Evolutionary conservation across 1,140 invertebrate genomes (phyloP).

Genomic region (Pseudomyrmex sp.): DNA sequence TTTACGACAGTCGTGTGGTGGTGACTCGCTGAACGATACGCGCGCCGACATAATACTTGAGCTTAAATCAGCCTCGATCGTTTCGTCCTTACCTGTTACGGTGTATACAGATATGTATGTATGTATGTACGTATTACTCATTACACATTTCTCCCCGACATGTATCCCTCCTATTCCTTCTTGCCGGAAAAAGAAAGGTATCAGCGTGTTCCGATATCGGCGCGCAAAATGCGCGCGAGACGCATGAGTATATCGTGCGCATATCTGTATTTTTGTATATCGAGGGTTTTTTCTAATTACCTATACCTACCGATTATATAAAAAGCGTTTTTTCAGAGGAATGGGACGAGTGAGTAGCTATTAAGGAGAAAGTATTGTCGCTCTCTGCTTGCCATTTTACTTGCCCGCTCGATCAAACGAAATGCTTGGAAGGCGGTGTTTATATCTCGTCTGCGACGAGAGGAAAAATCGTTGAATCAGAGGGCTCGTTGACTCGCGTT

Average conservation of each 20-base stretch:
- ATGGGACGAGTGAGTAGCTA: slow-evolving; percentile 77
- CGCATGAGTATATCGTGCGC: slow-evolving; percentile 44
- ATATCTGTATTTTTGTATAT: slow-evolving; percentile 84
- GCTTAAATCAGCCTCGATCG: slow-evolving; percentile 64
- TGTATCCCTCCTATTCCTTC: slow-evolving; percentile 51
- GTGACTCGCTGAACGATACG: slow-evolving; percentile 33
- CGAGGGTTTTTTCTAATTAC: slow-evolving; percentile 82
- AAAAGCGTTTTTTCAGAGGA: slow-evolving; percentile 70
- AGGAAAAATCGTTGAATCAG: slow-evolving; percentile 52
- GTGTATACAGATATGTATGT: slow-evolving; percentile 47
- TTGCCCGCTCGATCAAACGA: slow-evolving; percentile 71
- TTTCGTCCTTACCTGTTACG: slow-evolving; percentile 65
- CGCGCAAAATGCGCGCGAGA: slow-evolving; percentile 4
- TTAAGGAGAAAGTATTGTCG: slow-evolving; percentile 74
- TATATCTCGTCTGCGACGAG: slow-evolving; percentile 39
- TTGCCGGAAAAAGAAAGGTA: slow-evolving; percentile 25
- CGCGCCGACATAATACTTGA: slow-evolving; percentile 56
- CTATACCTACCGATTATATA: slow-evolving; percentile 70
- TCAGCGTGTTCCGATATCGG: slow-evolving; percentile 28
- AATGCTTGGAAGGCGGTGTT: slow-evolving; percentile 64
- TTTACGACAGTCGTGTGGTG: slow-evolving; percentile 28
- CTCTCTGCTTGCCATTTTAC: slow-evolving; percentile 79
- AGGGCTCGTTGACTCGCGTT: slow-evolving; percentile 10
- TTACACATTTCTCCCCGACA: slow-evolving; percentile 15
- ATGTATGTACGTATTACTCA: slow-evolving; percentile 11